These are phyloP conservation scores for Suricata suricatta DNA, from an alignment of 2,113 vertebrate species.

Conservation along the genomic window DNA sequence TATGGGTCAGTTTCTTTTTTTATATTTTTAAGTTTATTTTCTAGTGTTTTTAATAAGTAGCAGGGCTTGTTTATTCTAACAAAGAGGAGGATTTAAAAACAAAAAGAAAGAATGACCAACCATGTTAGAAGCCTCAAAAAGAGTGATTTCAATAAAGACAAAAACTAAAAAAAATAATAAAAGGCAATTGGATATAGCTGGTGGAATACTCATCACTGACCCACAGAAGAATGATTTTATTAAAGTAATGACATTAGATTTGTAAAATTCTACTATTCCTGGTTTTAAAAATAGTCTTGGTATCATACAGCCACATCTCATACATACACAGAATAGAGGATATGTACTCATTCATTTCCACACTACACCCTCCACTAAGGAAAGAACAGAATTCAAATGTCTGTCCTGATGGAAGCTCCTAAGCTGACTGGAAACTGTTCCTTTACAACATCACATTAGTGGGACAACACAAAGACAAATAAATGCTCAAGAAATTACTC, in stretches of 20 bases:
- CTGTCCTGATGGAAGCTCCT: background rate
- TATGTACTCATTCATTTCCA: background rate
- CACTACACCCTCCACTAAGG: background rate
- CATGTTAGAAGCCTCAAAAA: background rate
- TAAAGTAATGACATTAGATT: background rate
- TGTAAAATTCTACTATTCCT: background rate
- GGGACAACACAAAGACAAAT: conserved; percentile 49
- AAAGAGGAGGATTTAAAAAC: background rate
- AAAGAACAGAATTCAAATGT: background rate
- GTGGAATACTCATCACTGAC: background rate
- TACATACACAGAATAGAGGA: background rate
- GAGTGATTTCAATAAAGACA: background rate
- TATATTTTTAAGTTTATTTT: background rate
- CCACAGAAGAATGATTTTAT: background rate
- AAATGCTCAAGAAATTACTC: background rate
- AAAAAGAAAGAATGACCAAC: background rate
- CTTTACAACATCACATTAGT: conserved; percentile 16
- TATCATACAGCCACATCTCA: background rate
- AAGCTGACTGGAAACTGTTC: conserved; percentile 23
- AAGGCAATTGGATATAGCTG: background rate
- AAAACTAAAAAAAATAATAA: background rate
- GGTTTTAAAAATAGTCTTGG: background rate
- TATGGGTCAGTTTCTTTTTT: background rate
- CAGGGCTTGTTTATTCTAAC: background rate
- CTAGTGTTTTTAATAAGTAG: background rate